Percentiles rank a stretch among this genome's conserved stretches.
Evolutionary conservation across 2,113 vertebrate species (phyloP).

Genomic region (Tachysurus vachellii): DNA sequence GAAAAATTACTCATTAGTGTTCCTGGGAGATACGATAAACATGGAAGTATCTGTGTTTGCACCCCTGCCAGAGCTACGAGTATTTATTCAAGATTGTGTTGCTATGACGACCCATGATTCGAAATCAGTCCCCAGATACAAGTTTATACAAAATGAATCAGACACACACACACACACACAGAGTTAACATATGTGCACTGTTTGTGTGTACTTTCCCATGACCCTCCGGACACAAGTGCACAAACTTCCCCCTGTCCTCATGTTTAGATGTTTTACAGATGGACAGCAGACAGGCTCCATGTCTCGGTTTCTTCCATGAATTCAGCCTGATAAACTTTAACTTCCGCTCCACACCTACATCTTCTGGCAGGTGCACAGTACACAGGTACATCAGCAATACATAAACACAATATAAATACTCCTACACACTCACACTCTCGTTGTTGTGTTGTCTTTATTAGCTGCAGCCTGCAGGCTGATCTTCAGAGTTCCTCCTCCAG

Average conservation of each 20-base stretch:
- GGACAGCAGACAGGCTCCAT: constrained; percentile 58
- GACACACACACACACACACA: constrained; percentile 1
- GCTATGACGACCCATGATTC: constrained; percentile 57
- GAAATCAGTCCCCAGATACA: constrained; percentile 62
- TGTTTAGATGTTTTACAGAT: constrained; percentile 68
- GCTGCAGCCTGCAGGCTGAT: constrained; percentile 67
- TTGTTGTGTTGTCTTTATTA: constrained; percentile 60
- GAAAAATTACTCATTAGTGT: neutral
- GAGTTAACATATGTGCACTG: too few species aligned
- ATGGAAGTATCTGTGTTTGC: constrained; percentile 64
- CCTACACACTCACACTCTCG: neutral
- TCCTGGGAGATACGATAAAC: constrained; percentile 63
- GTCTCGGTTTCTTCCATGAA: constrained; percentile 63
- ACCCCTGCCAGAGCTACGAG: constrained; percentile 63
- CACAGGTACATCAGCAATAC: constrained; percentile 38
- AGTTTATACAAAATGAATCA: constrained; percentile 71
- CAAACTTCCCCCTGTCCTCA: neutral
- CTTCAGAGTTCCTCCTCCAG: neutral
- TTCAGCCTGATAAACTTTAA: constrained; percentile 58
- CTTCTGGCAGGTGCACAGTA: constrained; percentile 53
- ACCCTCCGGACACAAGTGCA: too few species aligned
- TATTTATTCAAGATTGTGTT: constrained; percentile 69
- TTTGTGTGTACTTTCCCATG: too few species aligned
- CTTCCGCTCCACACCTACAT: constrained; percentile 69
- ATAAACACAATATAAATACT: neutral